Percentiles rank a stretch among this genome's conserved stretches.
Conservation (phyloP, 2,113 vertebrate genomes). For the Centropus unirufus region DNA sequence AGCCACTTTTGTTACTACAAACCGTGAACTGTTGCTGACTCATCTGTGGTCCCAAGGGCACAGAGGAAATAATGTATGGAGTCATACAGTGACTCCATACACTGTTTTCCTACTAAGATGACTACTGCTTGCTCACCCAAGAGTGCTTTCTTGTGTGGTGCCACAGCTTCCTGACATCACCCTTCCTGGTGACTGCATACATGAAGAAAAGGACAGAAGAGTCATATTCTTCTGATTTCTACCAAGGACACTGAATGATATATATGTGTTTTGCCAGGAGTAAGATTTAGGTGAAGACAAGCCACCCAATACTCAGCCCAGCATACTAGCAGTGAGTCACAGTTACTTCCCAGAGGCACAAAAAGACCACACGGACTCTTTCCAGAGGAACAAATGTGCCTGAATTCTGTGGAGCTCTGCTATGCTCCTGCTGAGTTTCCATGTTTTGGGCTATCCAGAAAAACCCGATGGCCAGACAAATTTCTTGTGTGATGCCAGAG, state of each 20-base stretch:
- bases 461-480: neutral
- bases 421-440: neutral
- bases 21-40: conserved; percentile 62
- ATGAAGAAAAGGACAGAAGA: neutral
- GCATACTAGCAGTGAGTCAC: neutral
- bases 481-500: neutral
- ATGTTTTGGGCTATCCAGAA: neutral
- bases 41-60: conserved; percentile 44
- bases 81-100: conserved; percentile 25
- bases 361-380: neutral
- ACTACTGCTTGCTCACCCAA: conserved; percentile 40
- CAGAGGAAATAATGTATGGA: conserved; percentile 61
- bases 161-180: conserved; percentile 2
- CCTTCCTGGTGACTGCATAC: neutral
- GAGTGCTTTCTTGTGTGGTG: conserved; percentile 21
- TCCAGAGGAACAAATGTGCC: neutral
- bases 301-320: neutral
- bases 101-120: conserved; percentile 21
- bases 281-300: neutral
- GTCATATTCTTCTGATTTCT: neutral
- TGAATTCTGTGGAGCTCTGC: neutral
- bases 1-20: conserved; percentile 68
- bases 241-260: neutral
- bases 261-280: neutral
- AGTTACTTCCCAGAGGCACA: neutral